phyloP scores from a whole-genome alignment of 2,113 vertebrate species.

The Osmerus mordax region DNA sequence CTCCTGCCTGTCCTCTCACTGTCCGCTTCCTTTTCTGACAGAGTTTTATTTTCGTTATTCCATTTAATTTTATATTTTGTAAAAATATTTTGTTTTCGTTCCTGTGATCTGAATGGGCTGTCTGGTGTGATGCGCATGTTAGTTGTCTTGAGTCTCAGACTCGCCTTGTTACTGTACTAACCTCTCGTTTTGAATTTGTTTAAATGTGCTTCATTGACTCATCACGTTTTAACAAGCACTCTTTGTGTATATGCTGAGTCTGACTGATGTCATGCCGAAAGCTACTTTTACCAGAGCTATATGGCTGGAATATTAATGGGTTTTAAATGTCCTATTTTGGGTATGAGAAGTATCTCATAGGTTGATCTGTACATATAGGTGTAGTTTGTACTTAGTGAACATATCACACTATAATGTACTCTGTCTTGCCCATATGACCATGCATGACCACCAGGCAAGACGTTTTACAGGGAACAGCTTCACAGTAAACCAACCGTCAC shows the following conservation, averaged over 20 bases:
- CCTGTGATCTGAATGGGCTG: slow-evolving; percentile 24
- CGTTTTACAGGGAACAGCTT: slow-evolving; percentile 41
- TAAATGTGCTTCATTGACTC: slow-evolving; percentile 12
- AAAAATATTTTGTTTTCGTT: slow-evolving; percentile 21
- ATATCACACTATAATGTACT: slow-evolving; percentile 43
- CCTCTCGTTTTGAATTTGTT: slow-evolving; percentile 10
- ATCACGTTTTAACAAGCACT: slow-evolving; percentile 21
- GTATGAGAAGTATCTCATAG: not conserved
- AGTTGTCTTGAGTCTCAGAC: slow-evolving; percentile 34
- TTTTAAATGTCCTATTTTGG: slow-evolving; percentile 21
- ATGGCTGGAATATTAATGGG: slow-evolving; percentile 37
- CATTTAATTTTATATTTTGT: slow-evolving; percentile 18
- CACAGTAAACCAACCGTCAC: slow-evolving; percentile 5
- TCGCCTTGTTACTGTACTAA: slow-evolving; percentile 48
- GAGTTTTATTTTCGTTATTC: slow-evolving; percentile 4
- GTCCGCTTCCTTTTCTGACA: not conserved
- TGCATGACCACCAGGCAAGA: slow-evolving; percentile 30
- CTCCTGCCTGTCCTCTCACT: slow-evolving; percentile 50
- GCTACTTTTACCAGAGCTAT: slow-evolving; percentile 37
- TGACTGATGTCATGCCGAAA: slow-evolving; percentile 35
- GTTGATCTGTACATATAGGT: slow-evolving; percentile 55
- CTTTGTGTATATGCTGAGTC: slow-evolving; percentile 32
- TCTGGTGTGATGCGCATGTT: slow-evolving; percentile 47
- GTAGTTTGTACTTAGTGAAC: slow-evolving; percentile 60
- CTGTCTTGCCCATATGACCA: slow-evolving; percentile 40